Base-by-base conservation (phyloP, 2,888 invertebrate genomes). In the Chironomus tentans region DNA sequence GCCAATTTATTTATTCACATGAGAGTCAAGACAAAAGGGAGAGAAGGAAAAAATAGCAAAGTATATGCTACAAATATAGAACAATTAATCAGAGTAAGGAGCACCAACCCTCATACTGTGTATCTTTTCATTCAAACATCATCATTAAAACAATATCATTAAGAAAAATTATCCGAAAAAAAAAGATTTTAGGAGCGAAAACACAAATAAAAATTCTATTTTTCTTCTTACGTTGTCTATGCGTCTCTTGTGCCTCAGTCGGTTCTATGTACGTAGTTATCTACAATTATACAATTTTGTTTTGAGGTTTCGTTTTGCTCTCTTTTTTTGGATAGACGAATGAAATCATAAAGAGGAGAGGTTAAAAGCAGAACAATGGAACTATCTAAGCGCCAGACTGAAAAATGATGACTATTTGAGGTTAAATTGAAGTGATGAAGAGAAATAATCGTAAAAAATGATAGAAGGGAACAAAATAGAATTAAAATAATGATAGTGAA, bases 61-160 rank as follows among this genome's bases (percentile, higher is more conserved):
- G 38, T 38, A 38, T 38, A 38, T 38, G 38, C 38, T 38, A 38
- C 38, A 38, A 18, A 73, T 15, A 46, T 46, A 62, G 15, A 73
- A 65, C 73, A 62, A 73, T 73, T 73, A 65, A 73, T 73, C 73
- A 73, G 28, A 46, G n/a, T 12, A 3, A 56, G 6, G 56, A 13
- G 24, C 13, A 21, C 13, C 22, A 65, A 21, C 13, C 21, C 18
- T 24, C 62, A 12, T 62, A 12, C 62, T 61, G 62, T 47, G 62
- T 38, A 21, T 73, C 61, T 72, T 22, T 72, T 56, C 56, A 24
- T 50, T 56, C 62, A 73, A 62, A 73, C 73, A 73, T 73, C 73
- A 73, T 73, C 65, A 73, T 65, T 73, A 73, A 73, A 73, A 73
- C 73, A 73, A 73, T 73, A 73, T 73, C 73, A 73, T 73, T 73